Evolutionary conservation across 2,113 vertebrate species (phyloP).

Genomic region (Oryzias woworae): DNA sequence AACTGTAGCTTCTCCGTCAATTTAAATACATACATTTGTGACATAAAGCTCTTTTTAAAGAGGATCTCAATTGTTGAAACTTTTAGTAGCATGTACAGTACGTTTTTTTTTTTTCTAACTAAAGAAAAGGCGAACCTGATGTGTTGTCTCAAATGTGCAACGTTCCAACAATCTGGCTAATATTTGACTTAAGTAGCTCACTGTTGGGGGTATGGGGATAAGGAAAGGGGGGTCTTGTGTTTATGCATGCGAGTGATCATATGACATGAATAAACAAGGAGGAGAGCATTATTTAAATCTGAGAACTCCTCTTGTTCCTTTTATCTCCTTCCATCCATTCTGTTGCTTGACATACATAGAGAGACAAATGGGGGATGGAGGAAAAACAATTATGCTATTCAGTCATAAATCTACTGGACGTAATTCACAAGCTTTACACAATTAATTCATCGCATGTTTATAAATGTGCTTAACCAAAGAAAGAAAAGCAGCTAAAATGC

Average conservation of each 20-base stretch:
- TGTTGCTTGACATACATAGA: constrained; percentile 41
- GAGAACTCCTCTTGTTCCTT: constrained; percentile 40
- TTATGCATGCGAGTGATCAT: constrained; percentile 50
- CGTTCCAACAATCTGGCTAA: constrained; percentile 50
- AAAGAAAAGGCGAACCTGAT: constrained; percentile 29
- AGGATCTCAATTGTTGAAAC: constrained; percentile 9
- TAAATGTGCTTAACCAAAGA: constrained; percentile 72
- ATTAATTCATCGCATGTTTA: constrained; percentile 75
- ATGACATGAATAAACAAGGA: constrained; percentile 36
- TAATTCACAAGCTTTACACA: constrained; percentile 67
- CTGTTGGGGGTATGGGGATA: constrained; percentile 9
- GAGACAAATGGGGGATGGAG: constrained; percentile 31
- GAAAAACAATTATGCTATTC: constrained; percentile 61
- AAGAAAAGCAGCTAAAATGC: constrained; percentile 21
- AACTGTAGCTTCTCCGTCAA: too few relatives aligned
- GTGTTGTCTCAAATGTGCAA: constrained; percentile 33
- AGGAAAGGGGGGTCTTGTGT: constrained; percentile 46
- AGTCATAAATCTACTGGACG: constrained; percentile 72
- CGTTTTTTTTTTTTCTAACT: constrained; percentile 7
- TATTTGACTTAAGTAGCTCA: constrained; percentile 45
- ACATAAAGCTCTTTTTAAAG: too few relatives aligned
- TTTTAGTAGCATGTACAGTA: background rate
- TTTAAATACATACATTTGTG: too few relatives aligned
- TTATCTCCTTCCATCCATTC: constrained; percentile 35
- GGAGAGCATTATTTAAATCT: constrained; percentile 56